Evolutionary conservation across 2,113 vertebrate species (phyloP), one percentile per base, ranked within the genome.

Genomic region (Paratilapia polleni): DNA sequence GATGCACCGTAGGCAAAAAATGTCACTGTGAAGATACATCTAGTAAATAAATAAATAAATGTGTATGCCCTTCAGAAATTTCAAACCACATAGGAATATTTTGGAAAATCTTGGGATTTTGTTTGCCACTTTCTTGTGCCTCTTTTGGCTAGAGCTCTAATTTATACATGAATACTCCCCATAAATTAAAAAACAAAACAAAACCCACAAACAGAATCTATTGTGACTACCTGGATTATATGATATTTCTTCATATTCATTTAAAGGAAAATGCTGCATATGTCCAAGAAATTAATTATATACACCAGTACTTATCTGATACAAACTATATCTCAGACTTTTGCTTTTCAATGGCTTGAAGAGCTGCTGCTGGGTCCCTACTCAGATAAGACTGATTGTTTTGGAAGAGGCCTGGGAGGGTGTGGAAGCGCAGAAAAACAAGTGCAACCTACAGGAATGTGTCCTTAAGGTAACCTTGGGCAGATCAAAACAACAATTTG

Each of bases 301-400:
- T 36, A 49, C 59, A 5, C 5, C 56, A 43, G 11, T 8, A 8
- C 13, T 49, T 36, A 38, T 57, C 6, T 3, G 2, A 52, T 52
- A 19, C 6, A 8, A 52, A 52, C 7, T 19, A 28, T 26, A 34
- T 75, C 15, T 36, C 49, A 83, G 36, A 62, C 12, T 8, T 60
- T 52, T 56, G 22, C 22, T 52, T 54, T 24, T 28, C 22, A 34
- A 64, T 43, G 58, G 41, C 54, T 41, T 66, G 43, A 24, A 57
- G 58, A 59, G 31, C 28, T 61, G 76, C 57, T 79, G 75, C 75
- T 76, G 14, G 15, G 85, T 82, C 28, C 31, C 43, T 89, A 92
- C 90, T 94, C 93, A 94, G 82, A 26, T 5, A 94, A 87, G 94
- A 94, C 93, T 94, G 86, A 82, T 95, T 95, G 95, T 89, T 88